phyloP scores from a whole-genome alignment of 2,113 vertebrate species.

The Poicephalus gulielmi region DNA sequence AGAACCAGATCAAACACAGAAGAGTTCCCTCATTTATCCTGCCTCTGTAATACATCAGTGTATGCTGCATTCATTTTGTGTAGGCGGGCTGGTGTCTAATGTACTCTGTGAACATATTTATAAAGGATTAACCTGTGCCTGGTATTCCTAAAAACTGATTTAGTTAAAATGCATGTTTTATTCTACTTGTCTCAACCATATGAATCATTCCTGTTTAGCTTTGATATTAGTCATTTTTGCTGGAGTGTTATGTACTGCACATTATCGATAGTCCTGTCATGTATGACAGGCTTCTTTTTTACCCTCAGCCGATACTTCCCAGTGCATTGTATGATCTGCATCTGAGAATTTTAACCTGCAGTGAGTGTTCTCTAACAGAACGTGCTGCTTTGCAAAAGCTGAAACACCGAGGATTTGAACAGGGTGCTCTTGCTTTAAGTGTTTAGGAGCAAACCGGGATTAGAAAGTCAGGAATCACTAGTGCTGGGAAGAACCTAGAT shows the following conservation, averaged over 20 bases:
- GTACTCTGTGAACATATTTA: slow-evolving; percentile 65
- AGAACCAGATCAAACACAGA: slow-evolving; percentile 15
- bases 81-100: slow-evolving; percentile 60
- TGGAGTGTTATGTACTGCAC: background rate
- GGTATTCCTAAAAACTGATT: slow-evolving; percentile 51
- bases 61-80: slow-evolving; percentile 51
- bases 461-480: slow-evolving; percentile 18
- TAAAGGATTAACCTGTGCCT: slow-evolving; percentile 61
- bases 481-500: background rate
- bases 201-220: slow-evolving; percentile 34
- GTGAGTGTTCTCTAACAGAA: background rate
- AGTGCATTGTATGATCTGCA: background rate
- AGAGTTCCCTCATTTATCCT: slow-evolving; percentile 39
- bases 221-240: slow-evolving; percentile 32
- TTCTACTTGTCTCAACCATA: slow-evolving; percentile 38
- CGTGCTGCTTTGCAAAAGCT: slow-evolving; percentile 6
- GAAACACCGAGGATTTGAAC: slow-evolving; percentile 19
- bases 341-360: slow-evolving; percentile 34
- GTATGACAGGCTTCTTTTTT: background rate
- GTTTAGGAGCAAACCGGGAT: background rate
- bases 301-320: slow-evolving; percentile 10
- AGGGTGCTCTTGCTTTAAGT: slow-evolving; percentile 22
- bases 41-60: slow-evolving; percentile 8
- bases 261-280: slow-evolving; percentile 19
- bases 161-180: slow-evolving; percentile 57